phyloP scores from a whole-genome alignment of 2,113 vertebrate genomes.

The Cyphomyrus plagiostoma region DNA sequence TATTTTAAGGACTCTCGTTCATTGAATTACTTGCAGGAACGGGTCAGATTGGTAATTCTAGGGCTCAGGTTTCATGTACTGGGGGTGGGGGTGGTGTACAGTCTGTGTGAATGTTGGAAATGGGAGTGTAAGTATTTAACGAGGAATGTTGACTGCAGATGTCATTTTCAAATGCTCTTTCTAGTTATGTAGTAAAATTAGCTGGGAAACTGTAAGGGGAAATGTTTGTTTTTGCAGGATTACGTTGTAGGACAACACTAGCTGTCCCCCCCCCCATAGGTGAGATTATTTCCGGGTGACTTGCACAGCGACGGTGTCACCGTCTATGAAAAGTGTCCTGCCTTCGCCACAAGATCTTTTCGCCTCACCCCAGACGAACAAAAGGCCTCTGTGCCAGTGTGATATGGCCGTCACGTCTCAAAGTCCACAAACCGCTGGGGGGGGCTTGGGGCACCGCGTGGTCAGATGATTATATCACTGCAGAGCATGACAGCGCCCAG shows the following conservation, averaged over 20 bases:
- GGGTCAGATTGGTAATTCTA: slow-evolving; percentile 50
- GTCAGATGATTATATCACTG: slow-evolving; percentile 30
- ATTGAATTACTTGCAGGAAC: background rate
- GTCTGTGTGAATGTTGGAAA: background rate
- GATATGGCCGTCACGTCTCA: slow-evolving; percentile 40
- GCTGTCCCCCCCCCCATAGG: background rate
- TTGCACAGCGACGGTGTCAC: background rate
- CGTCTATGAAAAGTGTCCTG: background rate
- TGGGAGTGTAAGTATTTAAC: slow-evolving; percentile 2
- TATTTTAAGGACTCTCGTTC: background rate
- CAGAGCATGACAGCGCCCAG: slow-evolving; percentile 17
- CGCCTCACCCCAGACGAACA: slow-evolving; percentile 38
- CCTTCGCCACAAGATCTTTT: slow-evolving; percentile 11
- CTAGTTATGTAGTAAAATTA: background rate
- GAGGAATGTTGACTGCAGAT: slow-evolving; percentile 19
- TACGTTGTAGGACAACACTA: background rate
- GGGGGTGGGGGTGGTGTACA: slow-evolving; percentile 43
- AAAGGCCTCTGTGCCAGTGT: slow-evolving; percentile 39
- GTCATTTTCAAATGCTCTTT: slow-evolving; percentile 13
- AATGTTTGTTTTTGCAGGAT: background rate
- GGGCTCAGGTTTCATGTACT: slow-evolving; percentile 60
- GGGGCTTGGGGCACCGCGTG: slow-evolving; percentile 15
- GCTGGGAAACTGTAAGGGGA: background rate
- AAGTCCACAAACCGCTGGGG: slow-evolving; percentile 44
- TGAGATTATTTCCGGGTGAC: background rate